These are phyloP conservation scores for Muscina levida DNA, from an alignment of 2,888 invertebrate species.

Conservation along the genomic window DNA sequence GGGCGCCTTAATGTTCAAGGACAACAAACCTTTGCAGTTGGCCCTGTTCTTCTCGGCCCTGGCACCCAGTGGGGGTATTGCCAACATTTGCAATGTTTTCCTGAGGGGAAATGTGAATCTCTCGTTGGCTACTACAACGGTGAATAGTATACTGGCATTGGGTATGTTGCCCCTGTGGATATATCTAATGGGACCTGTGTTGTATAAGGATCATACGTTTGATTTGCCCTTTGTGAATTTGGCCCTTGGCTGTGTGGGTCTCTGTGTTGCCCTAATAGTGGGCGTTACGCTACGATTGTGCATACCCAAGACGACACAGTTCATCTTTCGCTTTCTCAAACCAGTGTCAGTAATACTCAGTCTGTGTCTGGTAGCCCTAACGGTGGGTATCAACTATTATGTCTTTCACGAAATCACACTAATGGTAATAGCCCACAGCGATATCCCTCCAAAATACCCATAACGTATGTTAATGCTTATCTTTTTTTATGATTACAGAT, in stretches of 20 bases:
- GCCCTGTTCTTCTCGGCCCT: constrained; percentile 93
- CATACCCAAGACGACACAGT: constrained; percentile 84
- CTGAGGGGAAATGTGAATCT: constrained; percentile 94
- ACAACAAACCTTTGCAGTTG: constrained; percentile 84
- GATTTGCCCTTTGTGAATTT: constrained; percentile 88
- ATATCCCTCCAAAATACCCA: constrained; percentile 22
- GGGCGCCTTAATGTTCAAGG: constrained; percentile 82
- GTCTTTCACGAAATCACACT: constrained; percentile 84
- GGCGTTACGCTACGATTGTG: constrained; percentile 84
- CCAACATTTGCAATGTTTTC: constrained; percentile 95
- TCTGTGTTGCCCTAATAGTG: constrained; percentile 86
- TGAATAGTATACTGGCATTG: constrained; percentile 91
- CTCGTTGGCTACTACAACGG: constrained; percentile 94
- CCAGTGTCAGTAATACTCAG: constrained; percentile 88
- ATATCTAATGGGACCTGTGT: constrained; percentile 87
- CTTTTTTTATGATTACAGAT: constrained; percentile 49
- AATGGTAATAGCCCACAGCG: constrained; percentile 53
- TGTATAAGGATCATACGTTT: constrained; percentile 85
- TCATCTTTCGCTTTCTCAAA: constrained; percentile 89
- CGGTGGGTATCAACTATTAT: constrained; percentile 90
- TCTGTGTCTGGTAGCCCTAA: constrained; percentile 89
- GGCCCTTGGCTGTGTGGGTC: constrained; percentile 85
- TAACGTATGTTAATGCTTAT: not conserved
- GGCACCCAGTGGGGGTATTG: constrained; percentile 93
- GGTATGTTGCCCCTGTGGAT: constrained; percentile 94